A percentile compares a stretch with the other conserved stretches of the same genome.
Conservation (phyloP, 2,113 vertebrate genomes). For the Paedocypris sp. region DNA sequence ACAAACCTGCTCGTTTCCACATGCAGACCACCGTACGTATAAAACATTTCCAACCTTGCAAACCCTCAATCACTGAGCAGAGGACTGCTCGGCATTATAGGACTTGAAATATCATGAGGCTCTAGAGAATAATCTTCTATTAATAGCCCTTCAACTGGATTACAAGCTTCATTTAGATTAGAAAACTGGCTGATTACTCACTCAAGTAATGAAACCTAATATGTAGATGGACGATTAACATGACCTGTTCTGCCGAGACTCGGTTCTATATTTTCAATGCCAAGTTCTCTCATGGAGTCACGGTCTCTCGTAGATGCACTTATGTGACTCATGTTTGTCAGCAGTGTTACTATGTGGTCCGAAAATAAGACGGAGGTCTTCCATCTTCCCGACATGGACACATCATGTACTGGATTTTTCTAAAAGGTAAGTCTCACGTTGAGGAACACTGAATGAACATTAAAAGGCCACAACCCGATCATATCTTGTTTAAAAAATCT, state of each 20-base stretch:
- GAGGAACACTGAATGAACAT: no score
- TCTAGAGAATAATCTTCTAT: constrained; percentile 7
- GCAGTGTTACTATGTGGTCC: neutral
- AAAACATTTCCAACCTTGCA: neutral
- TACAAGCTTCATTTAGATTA: neutral
- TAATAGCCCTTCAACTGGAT: constrained; percentile 2
- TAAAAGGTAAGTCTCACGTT: no score
- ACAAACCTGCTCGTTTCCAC: neutral
- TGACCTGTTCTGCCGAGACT: neutral
- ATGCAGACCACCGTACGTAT: neutral
- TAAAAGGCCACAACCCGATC: no score
- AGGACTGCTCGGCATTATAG: neutral
- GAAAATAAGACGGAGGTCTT: constrained; percentile 3
- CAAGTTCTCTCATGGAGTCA: neutral
- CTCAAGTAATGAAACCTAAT: neutral
- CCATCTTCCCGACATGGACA: no score
- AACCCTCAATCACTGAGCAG: neutral
- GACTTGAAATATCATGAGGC: neutral
- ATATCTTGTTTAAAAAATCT: no score
- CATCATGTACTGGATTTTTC: no score
- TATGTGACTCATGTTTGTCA: constrained; percentile 7
- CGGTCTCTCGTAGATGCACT: neutral
- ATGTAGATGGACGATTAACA: neutral
- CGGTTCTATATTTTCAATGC: no score
- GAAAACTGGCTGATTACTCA: neutral